Evolutionary conservation across 2,888 invertebrate genomes (phyloP).

Genomic region (Cyrtodaria siliqua): DNA sequence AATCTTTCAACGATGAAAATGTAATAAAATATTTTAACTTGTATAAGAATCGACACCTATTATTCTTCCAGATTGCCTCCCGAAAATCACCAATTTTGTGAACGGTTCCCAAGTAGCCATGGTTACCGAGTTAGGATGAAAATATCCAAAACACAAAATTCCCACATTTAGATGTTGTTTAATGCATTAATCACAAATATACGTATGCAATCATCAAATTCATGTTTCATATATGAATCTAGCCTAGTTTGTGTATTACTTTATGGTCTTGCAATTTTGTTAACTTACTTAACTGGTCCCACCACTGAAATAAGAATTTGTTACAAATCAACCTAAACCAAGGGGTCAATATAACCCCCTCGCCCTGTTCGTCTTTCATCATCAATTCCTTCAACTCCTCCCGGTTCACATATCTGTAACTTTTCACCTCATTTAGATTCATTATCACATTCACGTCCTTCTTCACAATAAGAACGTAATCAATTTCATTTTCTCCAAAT

Average conservation of each 20-base stretch:
- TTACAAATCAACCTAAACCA: slow-evolving; percentile 97
- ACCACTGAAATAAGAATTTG: slow-evolving; percentile 94
- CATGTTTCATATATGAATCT: too few species aligned
- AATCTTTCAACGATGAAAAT: too few species aligned
- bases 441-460: slow-evolving; percentile 91
- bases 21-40: too few species aligned
- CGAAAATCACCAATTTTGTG: too few species aligned
- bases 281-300: slow-evolving; percentile 94
- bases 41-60: too few species aligned
- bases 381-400: slow-evolving; percentile 75
- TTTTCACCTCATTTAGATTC: slow-evolving; percentile 95
- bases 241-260: slow-evolving; percentile 70
- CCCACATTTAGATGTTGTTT: too few species aligned
- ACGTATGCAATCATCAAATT: too few species aligned
- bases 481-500: slow-evolving; percentile 99
- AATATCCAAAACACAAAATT: too few species aligned
- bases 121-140: too few species aligned
- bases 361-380: slow-evolving; percentile 88
- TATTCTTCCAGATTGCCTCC: too few species aligned
- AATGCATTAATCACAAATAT: too few species aligned
- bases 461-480: slow-evolving; percentile 96
- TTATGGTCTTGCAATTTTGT: slow-evolving; percentile 89
- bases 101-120: too few species aligned
- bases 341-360: slow-evolving; percentile 91
- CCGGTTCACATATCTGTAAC: slow-evolving; percentile 76